Conservation (phyloP, 2,888 invertebrate species). For the Fragum sueziense region DNA sequence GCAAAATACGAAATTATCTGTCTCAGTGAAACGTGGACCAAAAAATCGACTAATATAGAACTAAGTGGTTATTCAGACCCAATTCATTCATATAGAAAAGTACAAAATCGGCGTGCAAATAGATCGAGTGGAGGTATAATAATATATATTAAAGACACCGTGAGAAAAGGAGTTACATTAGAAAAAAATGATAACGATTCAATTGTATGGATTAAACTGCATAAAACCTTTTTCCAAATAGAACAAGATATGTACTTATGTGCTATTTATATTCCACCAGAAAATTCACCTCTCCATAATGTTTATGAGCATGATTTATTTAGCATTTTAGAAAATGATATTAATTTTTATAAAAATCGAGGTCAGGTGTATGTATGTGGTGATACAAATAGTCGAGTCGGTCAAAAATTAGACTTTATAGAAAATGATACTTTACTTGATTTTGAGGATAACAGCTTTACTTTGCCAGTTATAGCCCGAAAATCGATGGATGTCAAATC, state of each 20-base stretch:
- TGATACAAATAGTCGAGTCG: slow-evolving; percentile 34
- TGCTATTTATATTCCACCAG: slow-evolving; percentile 18
- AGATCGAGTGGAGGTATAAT: neutral
- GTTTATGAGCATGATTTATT: slow-evolving; percentile 31
- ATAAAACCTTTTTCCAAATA: neutral
- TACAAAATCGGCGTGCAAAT: slow-evolving; percentile 1
- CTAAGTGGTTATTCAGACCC: neutral
- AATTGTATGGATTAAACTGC: slow-evolving; percentile 12
- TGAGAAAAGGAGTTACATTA: neutral
- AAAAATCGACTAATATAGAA: neutral
- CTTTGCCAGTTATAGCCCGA: neutral
- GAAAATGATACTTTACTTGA: neutral
- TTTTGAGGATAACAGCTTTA: neutral
- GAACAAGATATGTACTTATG: neutral
- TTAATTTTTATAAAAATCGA: slow-evolving; percentile 8
- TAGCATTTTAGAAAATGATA: slow-evolving; percentile 24
- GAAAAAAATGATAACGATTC: neutral
- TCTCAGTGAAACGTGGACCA: neutral
- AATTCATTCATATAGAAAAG: neutral
- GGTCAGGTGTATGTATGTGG: slow-evolving; percentile 37
- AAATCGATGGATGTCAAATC: neutral
- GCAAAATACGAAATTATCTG: slow-evolving; percentile 5
- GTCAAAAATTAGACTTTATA: slow-evolving; percentile 14
- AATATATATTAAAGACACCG: neutral
- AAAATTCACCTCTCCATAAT: slow-evolving; percentile 30